Conservation (phyloP, 2,888 invertebrate species). For the Cinara cedri region DNA sequence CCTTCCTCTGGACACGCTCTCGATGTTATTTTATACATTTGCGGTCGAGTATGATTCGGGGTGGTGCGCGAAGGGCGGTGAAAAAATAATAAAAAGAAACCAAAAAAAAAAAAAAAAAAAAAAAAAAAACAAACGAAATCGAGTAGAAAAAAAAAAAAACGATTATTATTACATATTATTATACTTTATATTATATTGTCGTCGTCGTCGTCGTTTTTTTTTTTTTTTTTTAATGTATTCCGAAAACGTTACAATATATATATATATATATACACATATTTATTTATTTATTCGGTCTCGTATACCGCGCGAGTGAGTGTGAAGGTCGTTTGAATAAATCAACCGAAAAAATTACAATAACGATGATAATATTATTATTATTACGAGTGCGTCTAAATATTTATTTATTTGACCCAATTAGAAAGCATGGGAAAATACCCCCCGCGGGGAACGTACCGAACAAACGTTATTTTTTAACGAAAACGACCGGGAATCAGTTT, state of each 20-base stretch:
- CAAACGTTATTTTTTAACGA: too few relatives aligned
- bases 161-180: background rate
- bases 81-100: background rate
- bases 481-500: background rate
- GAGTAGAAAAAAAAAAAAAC: background rate
- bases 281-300: slow-evolving; percentile 41
- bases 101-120: background rate
- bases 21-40: background rate
- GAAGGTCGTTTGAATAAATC: slow-evolving; percentile 55
- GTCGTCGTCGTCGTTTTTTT: background rate
- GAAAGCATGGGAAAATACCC: too few relatives aligned
- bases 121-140: background rate
- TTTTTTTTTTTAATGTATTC: slow-evolving; percentile 46
- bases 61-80: background rate
- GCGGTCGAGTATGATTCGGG: background rate
- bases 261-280: too few relatives aligned
- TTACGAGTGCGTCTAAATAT: too few relatives aligned
- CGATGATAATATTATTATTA: slow-evolving; percentile 43
- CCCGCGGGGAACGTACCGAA: background rate
- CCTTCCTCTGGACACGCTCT: background rate
- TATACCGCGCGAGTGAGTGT: slow-evolving; percentile 30
- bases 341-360: slow-evolving; percentile 3
- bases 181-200: background rate
- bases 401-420: slow-evolving; percentile 50
- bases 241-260: slow-evolving; percentile 39